Conservation (phyloP, 2,888 invertebrate genomes). For the Tromatobia lineatoria region DNA sequence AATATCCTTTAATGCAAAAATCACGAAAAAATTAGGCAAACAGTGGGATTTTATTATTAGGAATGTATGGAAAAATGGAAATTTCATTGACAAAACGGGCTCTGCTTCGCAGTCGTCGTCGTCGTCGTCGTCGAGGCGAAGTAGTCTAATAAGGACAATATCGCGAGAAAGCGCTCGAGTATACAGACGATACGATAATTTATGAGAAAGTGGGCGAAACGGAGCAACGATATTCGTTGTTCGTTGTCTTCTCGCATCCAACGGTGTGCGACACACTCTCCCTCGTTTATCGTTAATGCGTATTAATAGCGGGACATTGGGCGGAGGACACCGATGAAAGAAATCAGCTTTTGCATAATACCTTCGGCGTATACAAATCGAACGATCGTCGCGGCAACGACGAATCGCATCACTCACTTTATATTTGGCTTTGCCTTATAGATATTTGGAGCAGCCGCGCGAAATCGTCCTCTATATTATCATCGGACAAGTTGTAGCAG, state of each 20-base stretch:
- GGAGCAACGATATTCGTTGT: conserved; percentile 54
- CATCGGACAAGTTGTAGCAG: neutral
- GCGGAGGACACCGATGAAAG: conserved; percentile 9
- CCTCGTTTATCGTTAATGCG: conserved; percentile 19
- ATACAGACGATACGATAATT: conserved; percentile 33
- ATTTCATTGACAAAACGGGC: neutral
- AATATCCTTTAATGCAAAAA: no score
- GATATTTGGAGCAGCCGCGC: conserved; percentile 36
- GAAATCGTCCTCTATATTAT: conserved; percentile 16
- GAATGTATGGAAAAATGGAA: no score
- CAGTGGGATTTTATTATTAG: no score
- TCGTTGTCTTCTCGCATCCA: conserved; percentile 26
- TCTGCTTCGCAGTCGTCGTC: neutral
- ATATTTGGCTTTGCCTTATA: conserved; percentile 33
- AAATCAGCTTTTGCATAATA: conserved; percentile 9
- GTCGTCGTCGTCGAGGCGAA: neutral
- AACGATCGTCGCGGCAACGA: neutral
- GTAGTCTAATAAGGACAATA: conserved; percentile 27
- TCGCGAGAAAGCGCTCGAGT: conserved; percentile 15
- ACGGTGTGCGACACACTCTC: neutral
- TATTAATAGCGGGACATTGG: conserved; percentile 8
- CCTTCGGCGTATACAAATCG: neutral
- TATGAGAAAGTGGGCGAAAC: conserved; percentile 57
- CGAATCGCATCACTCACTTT: conserved; percentile 11
- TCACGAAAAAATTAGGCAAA: no score